Conservation (phyloP, 2,888 invertebrate genomes). For the Harpalus rubripes region DNA sequence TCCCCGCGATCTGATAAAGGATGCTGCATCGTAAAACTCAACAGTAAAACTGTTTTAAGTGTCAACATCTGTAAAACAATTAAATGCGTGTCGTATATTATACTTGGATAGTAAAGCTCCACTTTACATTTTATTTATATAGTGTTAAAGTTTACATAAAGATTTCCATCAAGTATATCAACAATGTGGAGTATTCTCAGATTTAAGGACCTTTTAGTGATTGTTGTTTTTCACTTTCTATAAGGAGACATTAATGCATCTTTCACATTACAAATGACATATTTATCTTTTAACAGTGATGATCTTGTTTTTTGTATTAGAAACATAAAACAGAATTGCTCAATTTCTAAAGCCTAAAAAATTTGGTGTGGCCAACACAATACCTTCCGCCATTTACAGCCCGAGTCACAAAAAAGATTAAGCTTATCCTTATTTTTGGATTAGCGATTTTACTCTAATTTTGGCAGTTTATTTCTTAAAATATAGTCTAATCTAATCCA, state of each 20-base stretch:
- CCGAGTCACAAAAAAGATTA: too few relatives aligned
- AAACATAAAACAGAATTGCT: too few relatives aligned
- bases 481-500: too few relatives aligned
- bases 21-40: conserved; percentile 46
- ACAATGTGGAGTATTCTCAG: conserved; percentile 31
- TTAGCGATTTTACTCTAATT: too few relatives aligned
- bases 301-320: too few relatives aligned
- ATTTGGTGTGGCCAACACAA: too few relatives aligned
- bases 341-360: too few relatives aligned
- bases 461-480: too few relatives aligned
- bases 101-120: conserved; percentile 53
- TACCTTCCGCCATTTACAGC: too few relatives aligned
- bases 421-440: too few relatives aligned
- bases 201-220: conserved; percentile 21
- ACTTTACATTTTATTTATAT: conserved; percentile 61
- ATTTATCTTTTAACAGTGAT: too few relatives aligned
- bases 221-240: background rate
- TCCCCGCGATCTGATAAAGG: conserved; percentile 27
- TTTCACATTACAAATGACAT: background rate
- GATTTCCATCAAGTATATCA: conserved; percentile 56
- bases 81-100: conserved; percentile 63
- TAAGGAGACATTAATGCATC: background rate
- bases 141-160: conserved; percentile 61
- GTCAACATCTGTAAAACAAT: conserved; percentile 61
- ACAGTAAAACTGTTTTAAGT: conserved; percentile 62